A percentile compares a stretch with the other conserved stretches of the same genome.
phyloP scores from a whole-genome alignment of 2,113 vertebrate genomes.

The Caretta caretta region DNA sequence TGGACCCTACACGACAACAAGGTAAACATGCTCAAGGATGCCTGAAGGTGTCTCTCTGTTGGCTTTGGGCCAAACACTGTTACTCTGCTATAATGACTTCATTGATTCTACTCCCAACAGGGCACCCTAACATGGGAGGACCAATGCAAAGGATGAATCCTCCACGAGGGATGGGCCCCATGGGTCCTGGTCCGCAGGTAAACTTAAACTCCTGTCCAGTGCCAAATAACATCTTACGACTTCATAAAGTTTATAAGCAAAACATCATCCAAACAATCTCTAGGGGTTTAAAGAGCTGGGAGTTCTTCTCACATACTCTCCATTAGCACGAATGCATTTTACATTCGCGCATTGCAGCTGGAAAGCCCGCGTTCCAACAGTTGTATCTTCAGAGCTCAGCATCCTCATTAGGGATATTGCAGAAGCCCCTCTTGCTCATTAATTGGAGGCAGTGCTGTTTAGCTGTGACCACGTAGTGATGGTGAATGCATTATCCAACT shows the following conservation, averaged over 20 bases:
- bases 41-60: rapidly evolving
- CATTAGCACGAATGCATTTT: slow-evolving; percentile 77
- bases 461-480: neutral
- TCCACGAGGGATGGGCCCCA: slow-evolving; percentile 97
- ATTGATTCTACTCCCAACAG: slow-evolving; percentile 67
- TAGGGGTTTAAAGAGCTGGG: slow-evolving; percentile 28
- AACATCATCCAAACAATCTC: slow-evolving; percentile 31
- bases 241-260: neutral
- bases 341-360: slow-evolving; percentile 72
- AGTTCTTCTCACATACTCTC: slow-evolving; percentile 14
- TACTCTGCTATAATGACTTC: neutral
- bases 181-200: slow-evolving; percentile 98
- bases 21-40: slow-evolving; percentile 74
- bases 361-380: slow-evolving; percentile 65
- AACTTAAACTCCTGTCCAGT: slow-evolving; percentile 10
- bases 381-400: slow-evolving; percentile 49
- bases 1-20: slow-evolving; percentile 98
- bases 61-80: rapidly evolving
- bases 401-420: slow-evolving; percentile 56
- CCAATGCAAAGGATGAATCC: slow-evolving; percentile 99
- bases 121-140: slow-evolving; percentile 94
- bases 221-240: slow-evolving; percentile 19
- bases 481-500: slow-evolving; percentile 51
- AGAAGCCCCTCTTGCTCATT: slow-evolving; percentile 56
- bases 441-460: slow-evolving; percentile 58